Conservation (phyloP, 2,113 vertebrate species). For the Pachycephala philippinensis region DNA sequence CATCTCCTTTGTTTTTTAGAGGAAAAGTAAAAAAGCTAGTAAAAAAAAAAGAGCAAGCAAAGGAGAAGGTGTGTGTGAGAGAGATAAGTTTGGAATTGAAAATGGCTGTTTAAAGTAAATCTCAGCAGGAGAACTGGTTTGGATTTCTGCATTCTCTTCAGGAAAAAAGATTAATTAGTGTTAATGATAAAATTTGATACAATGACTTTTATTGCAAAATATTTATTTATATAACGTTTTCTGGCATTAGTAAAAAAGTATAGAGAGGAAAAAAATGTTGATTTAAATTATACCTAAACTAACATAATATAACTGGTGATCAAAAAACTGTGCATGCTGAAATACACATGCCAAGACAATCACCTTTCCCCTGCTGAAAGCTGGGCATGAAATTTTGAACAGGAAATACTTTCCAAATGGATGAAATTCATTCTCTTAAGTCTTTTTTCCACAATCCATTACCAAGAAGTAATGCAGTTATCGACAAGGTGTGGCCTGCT, state of each 20-base stretch:
- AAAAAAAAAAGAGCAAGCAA: not conserved
- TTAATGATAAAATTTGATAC: not conserved
- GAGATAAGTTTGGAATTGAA: not conserved
- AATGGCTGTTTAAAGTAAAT: not conserved
- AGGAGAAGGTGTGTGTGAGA: not conserved
- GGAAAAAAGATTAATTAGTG: not conserved
- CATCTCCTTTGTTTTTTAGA: not conserved
- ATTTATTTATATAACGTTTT: not conserved
- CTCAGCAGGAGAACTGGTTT: not conserved
- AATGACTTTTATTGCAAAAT: not conserved
- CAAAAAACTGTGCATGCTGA: not conserved
- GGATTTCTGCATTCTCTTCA: not conserved
- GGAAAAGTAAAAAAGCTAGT: not conserved
- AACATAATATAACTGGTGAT: not conserved
- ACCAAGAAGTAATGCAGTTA: not conserved
- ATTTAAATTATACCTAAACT: not conserved
- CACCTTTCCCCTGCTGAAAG: not conserved
- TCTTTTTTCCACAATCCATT: not conserved
- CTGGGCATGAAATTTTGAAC: accelerated
- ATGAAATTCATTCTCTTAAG: not conserved
- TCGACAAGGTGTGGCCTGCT: not conserved
- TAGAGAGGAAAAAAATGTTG: not conserved
- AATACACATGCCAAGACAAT: not conserved
- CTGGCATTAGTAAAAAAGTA: not conserved
- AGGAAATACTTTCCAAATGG: not conserved